Evolutionary conservation across 2,888 invertebrate genomes (phyloP).

Genomic region (Caenorhabditis doughertyi): DNA sequence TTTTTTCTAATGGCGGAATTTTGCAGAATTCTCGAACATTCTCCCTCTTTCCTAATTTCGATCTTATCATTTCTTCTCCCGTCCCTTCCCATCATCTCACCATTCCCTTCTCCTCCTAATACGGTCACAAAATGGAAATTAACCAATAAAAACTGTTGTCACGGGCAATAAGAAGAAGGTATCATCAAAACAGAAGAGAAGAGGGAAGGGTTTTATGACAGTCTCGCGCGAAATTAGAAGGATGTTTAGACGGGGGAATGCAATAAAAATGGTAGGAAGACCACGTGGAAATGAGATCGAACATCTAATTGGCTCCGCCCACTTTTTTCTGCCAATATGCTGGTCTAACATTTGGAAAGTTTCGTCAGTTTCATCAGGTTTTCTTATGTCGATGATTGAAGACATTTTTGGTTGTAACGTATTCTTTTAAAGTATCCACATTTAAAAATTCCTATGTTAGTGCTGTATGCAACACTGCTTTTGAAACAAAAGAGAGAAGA

Average conservation of each 20-base stretch:
- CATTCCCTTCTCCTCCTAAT: background rate
- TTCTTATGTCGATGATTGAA: background rate
- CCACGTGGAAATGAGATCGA: conserved; percentile 18
- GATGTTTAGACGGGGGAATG: background rate
- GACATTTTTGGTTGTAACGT: no score
- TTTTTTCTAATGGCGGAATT: no score
- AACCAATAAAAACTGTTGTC: conserved; percentile 1
- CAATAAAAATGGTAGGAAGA: background rate
- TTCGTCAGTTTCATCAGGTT: background rate
- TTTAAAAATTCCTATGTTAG: no score
- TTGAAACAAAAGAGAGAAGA: no score
- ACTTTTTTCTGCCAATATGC: background rate
- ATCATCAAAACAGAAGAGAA: background rate
- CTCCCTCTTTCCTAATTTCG: background rate
- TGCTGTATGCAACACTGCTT: no score
- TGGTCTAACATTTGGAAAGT: no score
- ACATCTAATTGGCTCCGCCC: conserved; percentile 24
- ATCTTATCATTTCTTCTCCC: background rate
- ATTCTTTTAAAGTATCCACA: no score
- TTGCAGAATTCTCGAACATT: background rate
- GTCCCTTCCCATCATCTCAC: background rate
- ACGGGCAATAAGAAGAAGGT: conserved; percentile 1
- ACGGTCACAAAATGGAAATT: background rate
- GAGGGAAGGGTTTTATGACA: conserved; percentile 1
- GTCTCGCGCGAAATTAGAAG: background rate